Evolutionary conservation across 2,888 invertebrate genomes (phyloP), one percentile per base, ranked within the genome.

Genomic region (Drosophila recens): DNA sequence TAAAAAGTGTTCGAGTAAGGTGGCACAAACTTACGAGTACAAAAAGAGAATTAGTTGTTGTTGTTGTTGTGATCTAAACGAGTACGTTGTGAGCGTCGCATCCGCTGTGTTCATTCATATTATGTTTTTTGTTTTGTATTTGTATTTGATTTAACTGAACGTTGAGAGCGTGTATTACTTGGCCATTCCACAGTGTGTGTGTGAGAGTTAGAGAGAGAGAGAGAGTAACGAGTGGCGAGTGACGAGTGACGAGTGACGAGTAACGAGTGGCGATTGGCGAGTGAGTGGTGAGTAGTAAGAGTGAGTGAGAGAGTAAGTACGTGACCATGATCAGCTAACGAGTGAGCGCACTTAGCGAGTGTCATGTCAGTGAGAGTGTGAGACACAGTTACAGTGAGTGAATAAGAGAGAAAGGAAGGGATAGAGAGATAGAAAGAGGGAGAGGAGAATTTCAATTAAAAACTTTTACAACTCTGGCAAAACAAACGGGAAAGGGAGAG

Each of bases 261-360:
- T 59, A 13, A 23, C 45, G 54, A 69, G 69, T 61, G 65, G 46
- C 53, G 46, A 45, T 33, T 48, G 46, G 52, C 53, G 63, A 48
- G 40, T 48, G 58, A 58, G 51, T 61, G 46, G 51, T 56, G 61
- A 43, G 42, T 38, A 43, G 42, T 38, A n/a, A 38, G 38, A 48
- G 70, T 42, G 42, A 56, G 71, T 53, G 54, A 74, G 52, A 53
- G 58, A 75, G 53, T 58, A 46, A 75, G 46, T 78, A 61, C 51
- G 82, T 75, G 81, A 79, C 46, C 58, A 34, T 75, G 63, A 75
- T 53, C 52, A 75, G 71, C 76, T 75, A 75, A 75, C 75, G 80
- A 80, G 75, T 80, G 80, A 75, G 75, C 71, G 76, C 75, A 69
- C 80, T 63, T 57, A 63, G 70, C 63, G 70, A 33, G 63, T 75